Evolutionary conservation across 2,113 vertebrate genomes (phyloP), one percentile per base, ranked within the genome.

Genomic region (Ageneiosus marmoratus): DNA sequence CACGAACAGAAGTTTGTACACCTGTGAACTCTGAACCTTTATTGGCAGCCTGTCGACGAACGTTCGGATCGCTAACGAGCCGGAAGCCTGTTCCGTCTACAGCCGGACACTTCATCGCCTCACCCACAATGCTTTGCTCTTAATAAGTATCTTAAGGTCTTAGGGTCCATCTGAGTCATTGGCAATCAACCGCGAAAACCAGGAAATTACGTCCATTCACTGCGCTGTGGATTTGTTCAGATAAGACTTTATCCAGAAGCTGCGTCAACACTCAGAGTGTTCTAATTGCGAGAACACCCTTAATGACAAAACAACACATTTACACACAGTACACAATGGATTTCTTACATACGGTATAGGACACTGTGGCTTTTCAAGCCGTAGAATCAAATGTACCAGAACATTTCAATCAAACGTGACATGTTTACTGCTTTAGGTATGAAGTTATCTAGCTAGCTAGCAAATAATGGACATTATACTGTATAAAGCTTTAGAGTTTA

Each of bases 131-230:
- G 81, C 76, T 80, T 82, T 86, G 77, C 69, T 84, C 82, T 88
- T 89, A 79, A 87, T 86, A 86, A 90, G 10, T 50, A 58, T 24
- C 83, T 72, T 81, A 37, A 27, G 62, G 24, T 91, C 87, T 82
- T 79, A 75, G 83, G 88, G 86, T 87, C 69, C 27, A 41, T 70
- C 88, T 78, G 70, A 91, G 89, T 89, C 90, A 90, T 58, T 82
- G 46, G 50, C 91, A 89, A 84, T 89, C 88, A 91, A 53, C 90
- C 29, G 13, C 81, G 83, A 73, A 84, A 76, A 76, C 84, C 85
- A 92, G 91, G 91, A 94, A 92, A 91, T 89, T 67, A 88, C 72
- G 37, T 24, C 62, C 88, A 78, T 90, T 91, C 89, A 88, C 88
- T 56, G 82, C 18, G 58, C 78, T 16, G 73, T 62, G 88, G 82